phyloP scores from a whole-genome alignment of 1,140 invertebrate species.

The Charaxes varanes region DNA sequence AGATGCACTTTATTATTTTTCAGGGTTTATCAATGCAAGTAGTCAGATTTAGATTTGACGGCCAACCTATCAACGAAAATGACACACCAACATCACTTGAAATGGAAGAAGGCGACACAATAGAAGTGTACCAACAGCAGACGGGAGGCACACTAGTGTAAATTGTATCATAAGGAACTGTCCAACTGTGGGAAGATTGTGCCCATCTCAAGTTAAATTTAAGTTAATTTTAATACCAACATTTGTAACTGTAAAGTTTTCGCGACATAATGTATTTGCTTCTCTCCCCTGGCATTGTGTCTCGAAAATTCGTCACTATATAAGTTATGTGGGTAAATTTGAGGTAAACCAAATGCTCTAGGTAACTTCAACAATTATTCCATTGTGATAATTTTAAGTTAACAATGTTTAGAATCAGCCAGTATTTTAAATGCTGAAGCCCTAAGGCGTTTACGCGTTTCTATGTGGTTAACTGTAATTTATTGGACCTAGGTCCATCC shows the following conservation, averaged over 20 bases:
- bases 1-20: constrained; percentile 32
- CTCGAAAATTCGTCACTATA: constrained; percentile 32
- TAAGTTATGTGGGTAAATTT: constrained; percentile 46
- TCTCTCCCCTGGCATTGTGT: constrained; percentile 12
- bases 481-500: constrained; percentile 48
- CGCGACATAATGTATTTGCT: constrained; percentile 5
- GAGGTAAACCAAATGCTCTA: constrained; percentile 57
- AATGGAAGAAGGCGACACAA: constrained; percentile 96
- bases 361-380: constrained; percentile 56
- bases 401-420: constrained; percentile 39
- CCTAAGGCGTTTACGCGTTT: constrained; percentile 35
- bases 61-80: constrained; percentile 94
- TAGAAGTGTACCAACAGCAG: constrained; percentile 96
- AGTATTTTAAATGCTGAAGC: constrained; percentile 47
- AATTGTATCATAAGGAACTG: constrained; percentile 58
- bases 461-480: constrained; percentile 51
- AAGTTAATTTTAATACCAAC: constrained; percentile 66
- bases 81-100: constrained; percentile 92
- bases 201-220: constrained; percentile 62
- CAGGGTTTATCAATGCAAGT: constrained; percentile 90
- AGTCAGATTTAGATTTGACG: constrained; percentile 94
- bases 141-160: constrained; percentile 81
- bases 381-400: constrained; percentile 67
- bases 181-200: constrained; percentile 46
- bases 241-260: constrained; percentile 44